phyloP scores from a whole-genome alignment of 30 jellyfish, hydroid and myxozoan genomes.

The Morbakka virulenta region DNA sequence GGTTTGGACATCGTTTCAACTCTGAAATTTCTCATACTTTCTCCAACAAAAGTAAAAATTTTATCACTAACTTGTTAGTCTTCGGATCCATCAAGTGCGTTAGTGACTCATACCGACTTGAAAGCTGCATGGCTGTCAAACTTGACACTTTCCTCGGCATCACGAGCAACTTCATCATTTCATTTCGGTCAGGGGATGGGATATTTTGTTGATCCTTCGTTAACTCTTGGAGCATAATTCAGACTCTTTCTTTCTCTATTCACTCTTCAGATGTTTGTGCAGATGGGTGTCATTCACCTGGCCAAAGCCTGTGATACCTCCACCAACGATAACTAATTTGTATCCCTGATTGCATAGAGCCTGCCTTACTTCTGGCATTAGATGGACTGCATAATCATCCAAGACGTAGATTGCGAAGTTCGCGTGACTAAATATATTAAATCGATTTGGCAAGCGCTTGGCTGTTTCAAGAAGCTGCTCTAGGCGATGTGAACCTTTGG shows the following conservation, averaged over 20 bases:
- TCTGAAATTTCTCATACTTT: slow-evolving; percentile 8
- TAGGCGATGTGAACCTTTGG: too few species aligned
- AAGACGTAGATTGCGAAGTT: too few species aligned
- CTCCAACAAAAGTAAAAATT: slow-evolving; percentile 26
- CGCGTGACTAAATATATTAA: too few species aligned
- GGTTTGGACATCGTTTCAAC: background rate
- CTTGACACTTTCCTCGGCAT: background rate
- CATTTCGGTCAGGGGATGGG: slow-evolving; percentile 70
- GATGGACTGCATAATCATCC: too few species aligned
- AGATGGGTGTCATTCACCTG: slow-evolving; percentile 50
- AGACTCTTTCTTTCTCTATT: slow-evolving; percentile 55
- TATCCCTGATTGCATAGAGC: slow-evolving; percentile 56
- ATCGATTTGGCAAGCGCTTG: too few species aligned
- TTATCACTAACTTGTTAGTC: slow-evolving; percentile 30
- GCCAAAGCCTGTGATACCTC: slow-evolving; percentile 67
- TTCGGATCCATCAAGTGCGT: slow-evolving; percentile 18
- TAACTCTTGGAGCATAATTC: slow-evolving; percentile 25
- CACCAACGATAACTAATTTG: slow-evolving; percentile 60
- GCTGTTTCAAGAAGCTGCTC: too few species aligned
- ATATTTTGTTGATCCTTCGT: slow-evolving; percentile 24
- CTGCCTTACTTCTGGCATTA: slow-evolving; percentile 40
- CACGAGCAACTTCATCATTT: slow-evolving; percentile 33
- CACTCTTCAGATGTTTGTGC: slow-evolving; percentile 30
- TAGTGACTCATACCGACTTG: slow-evolving; percentile 23
- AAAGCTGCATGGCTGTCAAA: slow-evolving; percentile 15